Evolutionary conservation across 2,888 invertebrate species (phyloP).

Genomic region (Ochropacha duplaris): DNA sequence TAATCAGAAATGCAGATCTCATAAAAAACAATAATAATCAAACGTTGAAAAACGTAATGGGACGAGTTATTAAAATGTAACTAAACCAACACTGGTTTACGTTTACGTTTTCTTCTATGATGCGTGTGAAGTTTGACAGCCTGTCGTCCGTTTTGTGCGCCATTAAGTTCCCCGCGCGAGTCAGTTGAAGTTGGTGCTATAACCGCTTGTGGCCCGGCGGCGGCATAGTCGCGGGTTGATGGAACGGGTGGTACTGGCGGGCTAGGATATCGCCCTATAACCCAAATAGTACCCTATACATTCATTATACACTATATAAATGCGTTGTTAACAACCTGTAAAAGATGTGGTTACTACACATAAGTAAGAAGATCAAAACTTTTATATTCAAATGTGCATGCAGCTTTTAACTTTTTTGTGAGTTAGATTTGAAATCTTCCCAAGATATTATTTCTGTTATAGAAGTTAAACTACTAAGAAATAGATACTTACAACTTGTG

Average conservation of each 20-base stretch:
- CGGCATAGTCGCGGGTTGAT: conserved; percentile 68
- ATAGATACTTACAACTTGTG: conserved; percentile 73
- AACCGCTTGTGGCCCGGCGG: conserved; percentile 73
- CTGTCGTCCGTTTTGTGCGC: conserved; percentile 29
- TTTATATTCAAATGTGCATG: background rate
- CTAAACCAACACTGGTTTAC: conserved; percentile 73
- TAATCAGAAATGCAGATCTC: conserved; percentile 7
- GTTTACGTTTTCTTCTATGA: conserved; percentile 64
- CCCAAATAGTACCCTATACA: conserved; percentile 75
- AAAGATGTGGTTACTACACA: background rate
- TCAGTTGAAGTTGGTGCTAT: conserved; percentile 66
- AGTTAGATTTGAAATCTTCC: background rate
- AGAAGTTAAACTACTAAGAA: background rate
- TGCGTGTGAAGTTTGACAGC: conserved; percentile 43
- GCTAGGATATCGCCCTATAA: conserved; percentile 78
- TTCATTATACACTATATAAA: conserved; percentile 52
- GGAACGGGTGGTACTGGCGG: conserved; percentile 76
- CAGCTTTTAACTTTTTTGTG: background rate
- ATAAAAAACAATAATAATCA: conserved; percentile 18
- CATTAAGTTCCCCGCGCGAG: conserved; percentile 27
- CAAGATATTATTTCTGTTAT: background rate
- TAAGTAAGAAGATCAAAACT: background rate
- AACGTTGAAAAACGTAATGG: conserved; percentile 28
- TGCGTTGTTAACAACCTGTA: background rate
- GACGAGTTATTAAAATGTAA: conserved; percentile 20